Evolutionary conservation across 2,888 invertebrate species (phyloP).

Genomic region (Leucophenga montana): DNA sequence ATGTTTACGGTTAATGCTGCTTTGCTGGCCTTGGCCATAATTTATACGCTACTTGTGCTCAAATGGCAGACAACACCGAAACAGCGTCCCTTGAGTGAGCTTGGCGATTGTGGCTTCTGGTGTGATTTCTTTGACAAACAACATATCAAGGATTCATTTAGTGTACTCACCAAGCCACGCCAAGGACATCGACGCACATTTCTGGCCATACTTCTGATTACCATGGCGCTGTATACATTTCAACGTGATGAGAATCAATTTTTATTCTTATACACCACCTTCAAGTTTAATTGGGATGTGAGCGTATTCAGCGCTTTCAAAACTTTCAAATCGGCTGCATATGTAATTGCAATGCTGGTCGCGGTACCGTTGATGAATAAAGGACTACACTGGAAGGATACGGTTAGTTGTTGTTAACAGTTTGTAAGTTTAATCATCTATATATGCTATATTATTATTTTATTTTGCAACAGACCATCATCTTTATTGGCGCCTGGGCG

Average conservation of each 20-base stretch:
- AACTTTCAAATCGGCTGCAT: constrained; percentile 82
- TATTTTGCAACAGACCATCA: constrained; percentile 75
- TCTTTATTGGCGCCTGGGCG: constrained; percentile 81
- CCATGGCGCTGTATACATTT: constrained; percentile 87
- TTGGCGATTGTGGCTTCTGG: constrained; percentile 76
- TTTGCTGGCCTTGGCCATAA: constrained; percentile 77
- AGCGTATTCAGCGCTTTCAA: constrained; percentile 81
- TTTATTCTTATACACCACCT: constrained; percentile 82
- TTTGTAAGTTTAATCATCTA: background rate
- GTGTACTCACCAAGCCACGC: constrained; percentile 78
- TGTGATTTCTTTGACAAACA: constrained; percentile 82
- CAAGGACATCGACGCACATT: constrained; percentile 77
- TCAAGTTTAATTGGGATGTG: constrained; percentile 83
- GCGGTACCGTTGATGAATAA: constrained; percentile 83
- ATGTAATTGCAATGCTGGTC: constrained; percentile 81
- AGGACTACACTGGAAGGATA: constrained; percentile 80
- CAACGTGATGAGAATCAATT: constrained; percentile 87
- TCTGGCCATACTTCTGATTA: constrained; percentile 80
- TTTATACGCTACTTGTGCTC: constrained; percentile 79
- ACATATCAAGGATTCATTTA: constrained; percentile 79
- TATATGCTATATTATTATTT: constrained; percentile 20
- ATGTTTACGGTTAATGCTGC: constrained; percentile 84
- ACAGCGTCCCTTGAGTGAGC: constrained; percentile 78
- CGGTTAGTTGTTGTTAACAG: constrained; percentile 71
- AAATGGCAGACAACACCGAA: constrained; percentile 81